Evolutionary conservation across 2,113 vertebrate species (phyloP), one percentile per base, ranked within the genome.

Genomic region (Eurystomus gularis): DNA sequence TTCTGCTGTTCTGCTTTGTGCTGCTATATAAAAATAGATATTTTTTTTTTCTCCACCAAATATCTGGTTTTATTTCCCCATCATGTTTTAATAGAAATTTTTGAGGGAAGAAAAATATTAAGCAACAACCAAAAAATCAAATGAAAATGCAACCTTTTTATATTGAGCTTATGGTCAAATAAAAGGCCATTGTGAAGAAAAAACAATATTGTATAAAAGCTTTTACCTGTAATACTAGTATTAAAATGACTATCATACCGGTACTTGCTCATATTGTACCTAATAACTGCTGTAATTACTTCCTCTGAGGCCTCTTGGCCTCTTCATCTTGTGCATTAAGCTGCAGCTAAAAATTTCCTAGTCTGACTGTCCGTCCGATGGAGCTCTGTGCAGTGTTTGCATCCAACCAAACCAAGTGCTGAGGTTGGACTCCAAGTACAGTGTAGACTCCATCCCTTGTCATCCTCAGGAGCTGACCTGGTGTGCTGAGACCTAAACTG

Each of bases 1-100:
- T 94, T 96, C 95, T 97, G 89, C 76, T 94, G 73, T 77, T 96
- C 83, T 91, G 93, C 77, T 86, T 95, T 96, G 90, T 93, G 70
- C 88, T 78, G 72, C 83, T 78, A 24, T 82, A 72, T 88, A 89
- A 96, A 97, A 96, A 94, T 66, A 93, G 60, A 68, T 91, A 42
- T 52, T 86, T 93, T 82, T 39, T 44, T 44, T 44, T 78, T 82
- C 61, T 58, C 26, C 8, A 40, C 40, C 54, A 94, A 96, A 94
- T 66, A 92, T 87, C 82, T 93, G 52, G 39, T 87, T 97, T 96
- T 95, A 90, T 87, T 94, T 96, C 62, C 35, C 64, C 85, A 89
- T 94, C 77, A 81, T 69, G 62, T 94, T 97, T 96, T 90, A 96
- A 88, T 79, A 95, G 58, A 94, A 92, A 95, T 85, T 66, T 93